Evolutionary conservation across 2,113 vertebrate species (phyloP).

Genomic region (Pterocles gutturalis): DNA sequence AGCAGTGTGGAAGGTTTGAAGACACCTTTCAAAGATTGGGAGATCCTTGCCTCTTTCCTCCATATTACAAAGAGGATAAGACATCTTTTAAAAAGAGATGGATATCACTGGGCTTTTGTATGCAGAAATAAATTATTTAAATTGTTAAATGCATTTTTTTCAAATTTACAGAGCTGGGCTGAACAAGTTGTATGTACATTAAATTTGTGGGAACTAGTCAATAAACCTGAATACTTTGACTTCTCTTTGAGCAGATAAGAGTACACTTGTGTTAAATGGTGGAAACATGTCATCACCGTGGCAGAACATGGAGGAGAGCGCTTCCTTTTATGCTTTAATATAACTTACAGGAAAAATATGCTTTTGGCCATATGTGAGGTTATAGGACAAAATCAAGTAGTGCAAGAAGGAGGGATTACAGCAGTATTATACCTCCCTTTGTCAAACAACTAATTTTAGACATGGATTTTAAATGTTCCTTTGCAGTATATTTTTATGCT

Average conservation of each 20-base stretch:
- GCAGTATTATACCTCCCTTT: background rate
- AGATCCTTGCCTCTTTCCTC: background rate
- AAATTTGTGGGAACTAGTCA: background rate
- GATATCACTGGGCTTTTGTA: background rate
- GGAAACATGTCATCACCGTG: background rate
- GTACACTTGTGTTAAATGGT: background rate
- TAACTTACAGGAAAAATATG: background rate
- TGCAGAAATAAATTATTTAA: constrained; percentile 3
- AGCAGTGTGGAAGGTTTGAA: background rate
- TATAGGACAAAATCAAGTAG: background rate
- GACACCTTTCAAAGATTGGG: background rate
- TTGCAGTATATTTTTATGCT: constrained; percentile 38
- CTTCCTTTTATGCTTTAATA: background rate
- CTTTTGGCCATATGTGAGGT: background rate
- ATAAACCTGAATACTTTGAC: background rate
- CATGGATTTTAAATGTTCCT: background rate
- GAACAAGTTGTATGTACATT: background rate
- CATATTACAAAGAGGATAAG: background rate
- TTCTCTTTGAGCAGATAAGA: background rate
- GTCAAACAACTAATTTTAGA: constrained; percentile 4
- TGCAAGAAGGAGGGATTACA: background rate
- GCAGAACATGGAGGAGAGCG: background rate
- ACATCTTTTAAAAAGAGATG: background rate
- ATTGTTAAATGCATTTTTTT: background rate
- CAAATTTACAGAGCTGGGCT: background rate